Evolutionary conservation across 2,888 invertebrate species (phyloP).

Genomic region (Rhagium mordax): DNA sequence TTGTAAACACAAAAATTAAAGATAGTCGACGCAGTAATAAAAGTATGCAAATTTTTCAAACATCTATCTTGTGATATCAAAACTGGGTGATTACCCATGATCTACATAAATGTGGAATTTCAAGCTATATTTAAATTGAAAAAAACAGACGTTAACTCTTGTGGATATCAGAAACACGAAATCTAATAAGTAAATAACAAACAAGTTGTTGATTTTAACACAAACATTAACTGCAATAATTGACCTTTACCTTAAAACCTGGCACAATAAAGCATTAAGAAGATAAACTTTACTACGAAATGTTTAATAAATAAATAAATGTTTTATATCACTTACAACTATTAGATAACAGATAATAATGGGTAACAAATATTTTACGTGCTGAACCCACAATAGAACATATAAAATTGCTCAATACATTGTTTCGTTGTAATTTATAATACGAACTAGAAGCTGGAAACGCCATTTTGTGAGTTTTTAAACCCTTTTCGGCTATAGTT

Average conservation of each 20-base stretch:
- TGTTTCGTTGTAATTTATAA: too few relatives aligned
- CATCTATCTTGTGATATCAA: background rate
- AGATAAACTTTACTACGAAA: background rate
- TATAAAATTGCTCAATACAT: too few relatives aligned
- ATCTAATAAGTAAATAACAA: background rate
- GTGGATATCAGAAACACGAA: background rate
- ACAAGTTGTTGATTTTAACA: background rate
- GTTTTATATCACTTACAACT: background rate
- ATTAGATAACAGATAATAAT: background rate
- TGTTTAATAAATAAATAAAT: background rate
- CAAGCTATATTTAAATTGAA: background rate
- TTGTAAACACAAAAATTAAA: background rate
- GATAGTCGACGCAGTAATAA: background rate
- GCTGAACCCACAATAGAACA: too few relatives aligned
- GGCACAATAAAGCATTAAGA: background rate
- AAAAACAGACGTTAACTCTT: background rate
- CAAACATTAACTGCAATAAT: background rate
- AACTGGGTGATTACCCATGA: background rate
- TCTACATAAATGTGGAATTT: background rate
- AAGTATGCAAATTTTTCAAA: background rate
- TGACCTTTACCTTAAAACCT: constrained; percentile 14
- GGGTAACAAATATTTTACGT: too few relatives aligned
- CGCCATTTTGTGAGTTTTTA: too few relatives aligned
- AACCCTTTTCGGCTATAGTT: too few relatives aligned
- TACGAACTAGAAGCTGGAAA: too few relatives aligned